Base-by-base conservation (phyloP, 2,888 invertebrate species). In the Euplagia quadripunctaria region DNA sequence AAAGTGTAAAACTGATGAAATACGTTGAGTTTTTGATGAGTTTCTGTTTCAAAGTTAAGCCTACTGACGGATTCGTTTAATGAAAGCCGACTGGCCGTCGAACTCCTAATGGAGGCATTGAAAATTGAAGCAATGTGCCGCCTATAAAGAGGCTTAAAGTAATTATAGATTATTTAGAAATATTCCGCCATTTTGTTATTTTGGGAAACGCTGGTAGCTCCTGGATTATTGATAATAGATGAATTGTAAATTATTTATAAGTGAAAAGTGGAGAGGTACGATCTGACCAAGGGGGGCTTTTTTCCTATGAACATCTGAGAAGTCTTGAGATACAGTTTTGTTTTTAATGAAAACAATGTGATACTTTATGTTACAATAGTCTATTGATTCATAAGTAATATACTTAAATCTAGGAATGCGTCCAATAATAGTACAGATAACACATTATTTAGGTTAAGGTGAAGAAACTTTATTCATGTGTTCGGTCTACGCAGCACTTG, bases 31-130 rank as follows among this genome's bases (percentile, higher is more conserved):
- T n/a, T n/a, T n/a, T n/a, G n/a, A n/a, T n/a, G 49, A 51, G 12
- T 49, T 51, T 49, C 51, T 70, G 41, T 64, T 64, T 51, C 58
- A 61, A 66, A 73, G 9, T n/a, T n/a, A 46, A 80, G 64, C 72
- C 70, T 73, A 52, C 51, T 64, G 70, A 42, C 5, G 71, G 75
- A 78, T 82, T 76, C 72, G 67, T 76, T 80, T 75, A 82, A 82
- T 79, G 72, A 80, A 74, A 74, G 9, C 52, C 75, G 71, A 75
- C 74, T 70, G 16, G 8, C 42, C 43, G 20, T 42, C 52, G 43
- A 55, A 64, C 52, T 64, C 43, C 51, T 64, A 70, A 70, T 64
- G 70, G 70, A 43, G 4, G 63, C 70, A 51, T 51, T 64, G 31
- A 55, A 73, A 43, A 68, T 42, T 55, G 64, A 55, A 52, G 68